Conservation (phyloP, 2,797 vertebrate genomes). For the Chromobotia macracanthus region DNA sequence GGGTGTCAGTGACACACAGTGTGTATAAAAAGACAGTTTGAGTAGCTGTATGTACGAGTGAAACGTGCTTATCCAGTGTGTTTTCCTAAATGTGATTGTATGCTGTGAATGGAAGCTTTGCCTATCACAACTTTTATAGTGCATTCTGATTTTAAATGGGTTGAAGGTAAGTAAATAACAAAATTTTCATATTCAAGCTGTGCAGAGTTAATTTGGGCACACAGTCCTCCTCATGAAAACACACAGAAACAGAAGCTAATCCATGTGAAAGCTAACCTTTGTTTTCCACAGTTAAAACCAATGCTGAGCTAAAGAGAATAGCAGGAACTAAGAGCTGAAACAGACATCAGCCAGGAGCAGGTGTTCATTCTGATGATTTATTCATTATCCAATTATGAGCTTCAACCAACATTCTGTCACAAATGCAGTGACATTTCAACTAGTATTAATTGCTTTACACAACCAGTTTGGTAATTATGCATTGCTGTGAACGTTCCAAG, state of each 20-base stretch:
- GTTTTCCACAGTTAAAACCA: not conserved
- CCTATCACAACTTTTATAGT: too few relatives aligned
- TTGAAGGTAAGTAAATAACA: not conserved
- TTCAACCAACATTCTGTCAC: slow-evolving; percentile 37
- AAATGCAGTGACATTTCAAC: slow-evolving; percentile 50
- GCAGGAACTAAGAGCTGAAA: slow-evolving; percentile 3
- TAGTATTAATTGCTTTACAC: slow-evolving; percentile 43
- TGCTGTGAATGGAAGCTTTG: too few relatives aligned
- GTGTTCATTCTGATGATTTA: slow-evolving; percentile 55
- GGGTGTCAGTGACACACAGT: too few relatives aligned
- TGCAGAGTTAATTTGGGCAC: not conserved
- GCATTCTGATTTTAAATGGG: not conserved
- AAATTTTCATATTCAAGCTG: not conserved
- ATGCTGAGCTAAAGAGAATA: slow-evolving; percentile 4
- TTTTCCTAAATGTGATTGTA: too few relatives aligned
- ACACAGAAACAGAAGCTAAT: not conserved
- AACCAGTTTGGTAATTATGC: slow-evolving; percentile 22
- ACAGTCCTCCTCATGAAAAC: not conserved
- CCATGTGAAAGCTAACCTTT: not conserved
- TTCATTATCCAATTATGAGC: slow-evolving; percentile 52
- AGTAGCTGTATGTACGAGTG: too few relatives aligned
- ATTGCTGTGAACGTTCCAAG: not conserved
- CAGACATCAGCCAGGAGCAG: slow-evolving; percentile 30
- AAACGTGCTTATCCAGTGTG: too few relatives aligned
- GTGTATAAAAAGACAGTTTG: too few relatives aligned